Percentiles rank a stretch among this genome's conserved stretches.
Conservation (phyloP, 2,113 vertebrate genomes). For the Scomber colias region DNA sequence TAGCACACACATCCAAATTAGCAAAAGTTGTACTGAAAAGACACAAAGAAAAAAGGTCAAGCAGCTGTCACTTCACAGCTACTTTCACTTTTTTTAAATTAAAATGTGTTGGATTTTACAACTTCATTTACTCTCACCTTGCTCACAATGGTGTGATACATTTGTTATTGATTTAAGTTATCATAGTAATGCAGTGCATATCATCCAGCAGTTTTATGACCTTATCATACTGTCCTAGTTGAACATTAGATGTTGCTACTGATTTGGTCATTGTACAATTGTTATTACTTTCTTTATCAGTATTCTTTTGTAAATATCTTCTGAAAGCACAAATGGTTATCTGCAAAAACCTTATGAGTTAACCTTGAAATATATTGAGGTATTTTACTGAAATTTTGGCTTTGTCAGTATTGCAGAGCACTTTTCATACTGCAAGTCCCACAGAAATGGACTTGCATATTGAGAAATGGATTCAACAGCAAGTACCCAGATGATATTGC, state of each 20-base stretch:
- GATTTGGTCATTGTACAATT: neutral
- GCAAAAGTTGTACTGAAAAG: neutral
- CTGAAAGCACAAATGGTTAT: neutral
- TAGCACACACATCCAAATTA: neutral
- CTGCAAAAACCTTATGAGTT: neutral
- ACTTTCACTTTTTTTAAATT: neutral
- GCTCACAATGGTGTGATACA: neutral
- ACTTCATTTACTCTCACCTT: neutral
- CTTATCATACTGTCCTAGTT: neutral
- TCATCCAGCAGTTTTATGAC: neutral
- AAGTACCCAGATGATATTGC: constrained; percentile 42
- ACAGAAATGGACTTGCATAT: constrained; percentile 19
- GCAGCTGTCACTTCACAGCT: constrained; percentile 6
- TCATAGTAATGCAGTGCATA: too few species aligned
- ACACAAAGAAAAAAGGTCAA: constrained; percentile 10
- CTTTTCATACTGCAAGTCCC: neutral
- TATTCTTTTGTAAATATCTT: neutral
- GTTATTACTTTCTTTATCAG: too few species aligned
- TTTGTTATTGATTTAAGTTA: neutral
- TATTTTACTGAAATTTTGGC: neutral
- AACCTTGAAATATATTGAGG: neutral
- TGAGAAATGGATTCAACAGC: constrained; percentile 21
- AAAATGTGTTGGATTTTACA: neutral
- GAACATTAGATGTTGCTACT: neutral
- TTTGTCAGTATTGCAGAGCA: neutral